Evolutionary conservation across 2,888 invertebrate genomes (phyloP).

Genomic region (Limnephilus rhombicus): DNA sequence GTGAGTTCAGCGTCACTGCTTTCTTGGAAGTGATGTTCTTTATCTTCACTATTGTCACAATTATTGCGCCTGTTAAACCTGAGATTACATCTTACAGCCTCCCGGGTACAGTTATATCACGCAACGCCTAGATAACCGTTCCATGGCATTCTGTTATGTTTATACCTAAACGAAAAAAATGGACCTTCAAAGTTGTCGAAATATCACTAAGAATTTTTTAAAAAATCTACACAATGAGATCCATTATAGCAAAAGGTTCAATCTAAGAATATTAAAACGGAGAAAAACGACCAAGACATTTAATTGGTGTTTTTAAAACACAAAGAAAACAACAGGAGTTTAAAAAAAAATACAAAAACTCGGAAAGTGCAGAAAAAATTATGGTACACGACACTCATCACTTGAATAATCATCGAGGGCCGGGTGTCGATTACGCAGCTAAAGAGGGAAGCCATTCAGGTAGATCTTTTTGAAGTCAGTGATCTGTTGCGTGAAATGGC

Average conservation of each 20-base stretch:
- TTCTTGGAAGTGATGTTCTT: not conserved
- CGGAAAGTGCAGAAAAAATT: not conserved
- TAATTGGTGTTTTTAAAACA: not conserved
- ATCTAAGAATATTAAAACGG: not conserved
- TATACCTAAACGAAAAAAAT: not conserved
- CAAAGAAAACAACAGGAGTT: not conserved
- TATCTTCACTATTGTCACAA: constrained; percentile 23
- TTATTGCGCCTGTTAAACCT: not conserved
- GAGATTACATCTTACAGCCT: not conserved
- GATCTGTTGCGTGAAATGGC: not conserved
- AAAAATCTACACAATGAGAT: not conserved
- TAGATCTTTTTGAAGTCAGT: not conserved
- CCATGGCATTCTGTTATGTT: not conserved
- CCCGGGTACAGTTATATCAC: constrained; percentile 13
- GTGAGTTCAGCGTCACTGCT: constrained; percentile 1
- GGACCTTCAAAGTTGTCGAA: not conserved
- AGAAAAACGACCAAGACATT: not conserved
- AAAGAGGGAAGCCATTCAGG: constrained; percentile 3
- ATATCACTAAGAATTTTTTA: not conserved
- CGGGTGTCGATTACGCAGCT: not conserved
- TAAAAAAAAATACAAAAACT: not conserved
- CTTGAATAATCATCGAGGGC: not conserved
- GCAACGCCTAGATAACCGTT: not conserved
- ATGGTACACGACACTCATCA: not conserved
- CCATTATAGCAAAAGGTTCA: not conserved